Conservation (phyloP, 2,797 vertebrate species). For the Diplodus sargus region DNA sequence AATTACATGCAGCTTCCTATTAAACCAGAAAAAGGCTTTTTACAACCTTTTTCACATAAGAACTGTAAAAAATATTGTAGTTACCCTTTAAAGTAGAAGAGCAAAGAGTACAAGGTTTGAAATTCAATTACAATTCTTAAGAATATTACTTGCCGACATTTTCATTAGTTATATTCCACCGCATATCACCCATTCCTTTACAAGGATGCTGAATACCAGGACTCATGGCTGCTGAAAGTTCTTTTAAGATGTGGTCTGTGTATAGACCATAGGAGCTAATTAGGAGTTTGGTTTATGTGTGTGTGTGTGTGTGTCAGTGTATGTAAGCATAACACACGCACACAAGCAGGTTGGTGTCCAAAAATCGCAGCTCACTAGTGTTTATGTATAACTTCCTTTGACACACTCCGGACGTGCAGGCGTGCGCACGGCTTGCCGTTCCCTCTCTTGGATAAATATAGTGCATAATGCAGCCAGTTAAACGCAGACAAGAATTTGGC, state of each 20-base stretch:
- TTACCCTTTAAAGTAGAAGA: not conserved
- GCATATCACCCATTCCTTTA: not conserved
- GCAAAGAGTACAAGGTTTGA: accelerated
- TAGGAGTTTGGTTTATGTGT: constrained; percentile 73
- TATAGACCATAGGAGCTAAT: constrained; percentile 28
- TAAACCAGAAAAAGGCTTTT: too few species aligned
- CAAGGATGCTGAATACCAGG: not conserved
- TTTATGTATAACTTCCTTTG: constrained; percentile 86
- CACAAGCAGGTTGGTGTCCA: constrained; percentile 44
- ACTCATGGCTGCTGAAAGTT: not conserved
- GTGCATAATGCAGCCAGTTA: constrained; percentile 63
- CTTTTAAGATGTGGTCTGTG: constrained; percentile 42
- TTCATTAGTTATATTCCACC: not conserved
- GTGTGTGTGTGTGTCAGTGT: constrained; percentile 78
- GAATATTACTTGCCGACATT: not conserved
- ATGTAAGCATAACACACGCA: constrained; percentile 44
- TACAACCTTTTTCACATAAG: too few species aligned
- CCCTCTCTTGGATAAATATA: constrained; percentile 71
- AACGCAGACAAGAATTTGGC: constrained; percentile 53
- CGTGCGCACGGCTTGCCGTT: constrained; percentile 36
- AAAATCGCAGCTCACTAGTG: constrained; percentile 47
- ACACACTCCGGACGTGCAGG: constrained; percentile 70
- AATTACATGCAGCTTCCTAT: too few species aligned
- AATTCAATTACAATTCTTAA: not conserved
- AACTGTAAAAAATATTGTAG: too few species aligned